Evolutionary conservation across 2,797 vertebrate genomes (phyloP).

Genomic region (Enteromius treurensis): DNA sequence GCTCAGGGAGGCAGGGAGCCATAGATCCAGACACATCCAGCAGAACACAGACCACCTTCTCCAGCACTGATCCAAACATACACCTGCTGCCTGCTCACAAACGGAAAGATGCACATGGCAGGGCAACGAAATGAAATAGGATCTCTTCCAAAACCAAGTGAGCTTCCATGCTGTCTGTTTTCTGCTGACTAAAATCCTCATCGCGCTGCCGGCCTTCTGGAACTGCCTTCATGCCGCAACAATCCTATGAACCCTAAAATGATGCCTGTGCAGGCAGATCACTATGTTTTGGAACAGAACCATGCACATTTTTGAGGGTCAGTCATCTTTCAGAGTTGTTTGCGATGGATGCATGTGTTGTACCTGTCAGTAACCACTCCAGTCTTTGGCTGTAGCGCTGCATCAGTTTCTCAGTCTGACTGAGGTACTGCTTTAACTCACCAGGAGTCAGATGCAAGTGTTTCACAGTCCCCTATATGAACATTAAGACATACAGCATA

Average conservation of each 20-base stretch:
- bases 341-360: background rate
- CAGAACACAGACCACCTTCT: constrained; percentile 79
- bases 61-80: constrained; percentile 79
- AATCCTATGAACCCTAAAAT: background rate
- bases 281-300: background rate
- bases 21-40: constrained; percentile 84
- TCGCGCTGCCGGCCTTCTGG: background rate
- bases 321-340: too few relatives aligned
- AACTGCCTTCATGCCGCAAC: background rate
- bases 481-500: background rate
- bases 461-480: constrained; percentile 74
- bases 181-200: background rate
- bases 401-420: constrained; percentile 66
- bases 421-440: constrained; percentile 75
- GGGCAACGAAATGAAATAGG: background rate
- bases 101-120: background rate
- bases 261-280: background rate
- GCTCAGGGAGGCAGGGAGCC: constrained; percentile 67
- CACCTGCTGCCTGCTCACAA: constrained; percentile 77
- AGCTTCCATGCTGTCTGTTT: background rate
- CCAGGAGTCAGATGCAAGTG: constrained; percentile 75
- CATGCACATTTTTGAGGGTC: background rate
- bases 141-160: constrained; percentile 2
- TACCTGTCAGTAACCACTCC: constrained; percentile 85
- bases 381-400: constrained; percentile 73